A percentile compares a stretch with the other conserved stretches of the same genome.
phyloP scores from a whole-genome alignment of 2,113 vertebrate genomes.

The Eupsittula cactorum region DNA sequence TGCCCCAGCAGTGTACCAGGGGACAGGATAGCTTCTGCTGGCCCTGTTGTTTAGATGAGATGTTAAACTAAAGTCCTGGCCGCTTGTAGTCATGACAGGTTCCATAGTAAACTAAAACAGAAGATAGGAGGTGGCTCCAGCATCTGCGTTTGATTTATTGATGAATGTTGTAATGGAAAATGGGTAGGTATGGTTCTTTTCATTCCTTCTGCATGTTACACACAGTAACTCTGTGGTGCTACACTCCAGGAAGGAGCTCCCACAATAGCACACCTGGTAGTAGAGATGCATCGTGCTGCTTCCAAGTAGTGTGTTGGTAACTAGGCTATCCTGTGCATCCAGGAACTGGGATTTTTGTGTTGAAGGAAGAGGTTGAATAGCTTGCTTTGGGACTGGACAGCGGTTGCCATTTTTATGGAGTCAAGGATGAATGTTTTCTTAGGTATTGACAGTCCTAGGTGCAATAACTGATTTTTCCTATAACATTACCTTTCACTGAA shows the following conservation, averaged over 20 bases:
- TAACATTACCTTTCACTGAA: neutral
- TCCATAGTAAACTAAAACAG: neutral
- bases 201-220: neutral
- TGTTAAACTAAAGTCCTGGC: neutral
- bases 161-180: neutral
- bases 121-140: neutral
- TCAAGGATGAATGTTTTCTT: neutral
- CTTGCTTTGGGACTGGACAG: neutral
- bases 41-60: neutral
- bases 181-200: neutral
- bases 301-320: rapidly evolving
- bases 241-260: neutral
- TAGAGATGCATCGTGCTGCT: rapidly evolving
- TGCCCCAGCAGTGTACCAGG: neutral
- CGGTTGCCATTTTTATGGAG: neutral
- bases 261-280: neutral
- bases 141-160: neutral
- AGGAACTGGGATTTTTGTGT: rapidly evolving
- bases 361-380: neutral
- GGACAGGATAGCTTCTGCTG: neutral
- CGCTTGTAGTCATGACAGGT: neutral
- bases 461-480: neutral
- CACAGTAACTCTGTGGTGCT: neutral
- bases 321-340: rapidly evolving
- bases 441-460: neutral